Evolutionary conservation across 2,113 vertebrate species (phyloP), one percentile per base, ranked within the genome.

Genomic region (Dendrocopos noguchii): DNA sequence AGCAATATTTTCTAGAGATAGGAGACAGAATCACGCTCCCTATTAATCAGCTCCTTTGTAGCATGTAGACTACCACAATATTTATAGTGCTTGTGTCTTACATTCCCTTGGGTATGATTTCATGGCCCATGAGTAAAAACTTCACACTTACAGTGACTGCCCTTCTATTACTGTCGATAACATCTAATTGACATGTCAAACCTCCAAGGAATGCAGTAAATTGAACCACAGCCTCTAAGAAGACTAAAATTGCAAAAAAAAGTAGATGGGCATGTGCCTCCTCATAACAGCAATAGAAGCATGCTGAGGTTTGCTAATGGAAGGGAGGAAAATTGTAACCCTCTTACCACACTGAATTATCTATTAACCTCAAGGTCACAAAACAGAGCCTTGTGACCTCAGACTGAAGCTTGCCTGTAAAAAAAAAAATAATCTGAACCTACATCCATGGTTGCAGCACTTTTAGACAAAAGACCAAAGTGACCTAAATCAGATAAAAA

Each of bases 171-270:
- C 94, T 96, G 95, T 95, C 25, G 92, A 97, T 97, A 98, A 95
- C 95, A 98, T 97, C 97, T 97, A 97, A 98, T 97, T 97, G 97
- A 97, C 94, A 97, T 96, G 97, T 97, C 97, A 97, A 97, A 92
- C 81, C 96, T 91, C 95, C 96, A 97, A 95, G 95, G 96, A 95
- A 96, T 74, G 84, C 56, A 93, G 86, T 96, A 97, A 97, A 98
- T 97, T 96, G 94, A 96, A 97, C 95, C 80, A 92, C 65, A 91
- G 88, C 74, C 87, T 97, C 94, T 72, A 94, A 90, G 93, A 97
- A 95, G 91, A 96, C 96, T 90, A 96, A 94, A 97, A 96, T 42
- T 79, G 81, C 85, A 76, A 74, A 56, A 56, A 96, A 90, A 97
- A 94, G 96, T 97, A 97, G 94, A 97, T 95, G 94, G 87, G 94